Base-by-base conservation (phyloP, 2,797 vertebrate genomes). In the Aythya fuligula region DNA sequence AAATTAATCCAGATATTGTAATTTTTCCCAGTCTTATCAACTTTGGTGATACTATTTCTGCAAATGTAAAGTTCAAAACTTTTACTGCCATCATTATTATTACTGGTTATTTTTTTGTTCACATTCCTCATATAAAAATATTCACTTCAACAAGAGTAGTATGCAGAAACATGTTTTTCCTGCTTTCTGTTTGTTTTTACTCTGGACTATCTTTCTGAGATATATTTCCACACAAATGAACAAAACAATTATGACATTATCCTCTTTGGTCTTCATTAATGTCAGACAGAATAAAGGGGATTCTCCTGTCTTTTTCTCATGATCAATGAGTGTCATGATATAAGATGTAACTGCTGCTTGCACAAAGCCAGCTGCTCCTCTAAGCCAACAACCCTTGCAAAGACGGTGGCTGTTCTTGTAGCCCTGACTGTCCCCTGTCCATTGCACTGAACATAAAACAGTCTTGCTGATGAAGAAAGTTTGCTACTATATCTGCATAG, bases 211-310 rank as follows among this genome's bases (percentile, higher is more conserved):
- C 57, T 71, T 93, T 53, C 73, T 22, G 57, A 93, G 57, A 22
- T 39, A 6, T 58, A 85, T 73, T 92, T 91, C 75, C 76, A 71
- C n/a, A 13, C 4, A 39, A 83, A 76, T 5, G 60, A 92, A 87
- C 47, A 85, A 85, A 95, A 85, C 53, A 91, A 54, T 91, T 90
- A 71, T 13, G 88, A 51, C 53, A 27, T 87, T 95, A 81, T 25
- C 66, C 66, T 90, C 58, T 66, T 91, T 45, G 56, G 81, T 89
- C 75, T 94, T 96, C 89, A 87, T 91, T 91, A 94, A 64, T 0
- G 14, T 84, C 92, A 93, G 60, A 8, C 66, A 77, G 54, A 80
- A 58, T 79, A 79, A 87, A 89, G n/a, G 38, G 65, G 60, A 62
- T 82, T 85, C 81, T 92, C 39, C 39, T 80, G 38, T 49, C 66